Evolutionary conservation across 2,797 vertebrate genomes (phyloP), one percentile per base, ranked within the genome.

Genomic region (Coccyzus lansbergi): DNA sequence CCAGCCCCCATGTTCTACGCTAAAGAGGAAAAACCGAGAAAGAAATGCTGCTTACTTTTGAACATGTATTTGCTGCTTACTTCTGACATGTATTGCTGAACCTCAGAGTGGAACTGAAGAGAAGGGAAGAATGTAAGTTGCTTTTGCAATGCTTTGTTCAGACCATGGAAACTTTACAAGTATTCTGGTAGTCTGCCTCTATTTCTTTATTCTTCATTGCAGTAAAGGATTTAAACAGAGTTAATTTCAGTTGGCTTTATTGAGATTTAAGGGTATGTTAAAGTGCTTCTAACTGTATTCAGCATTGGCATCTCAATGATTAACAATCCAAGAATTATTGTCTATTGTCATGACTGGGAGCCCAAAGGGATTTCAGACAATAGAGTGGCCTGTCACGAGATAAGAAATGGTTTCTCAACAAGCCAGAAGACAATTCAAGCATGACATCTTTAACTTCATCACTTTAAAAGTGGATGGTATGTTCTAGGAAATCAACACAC

Each of bases 231-330:
- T 93, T 76, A 78, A 95, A 92, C 33, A n/a, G 2, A 60, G 56
- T 40, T 86, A 59, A 19, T 71, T 94, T 75, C 65, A 71, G 10
- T 10, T 60, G 18, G 31, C 36, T 74, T 91, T 77, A 76, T 0
- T 89, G 64, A 18, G 67, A 84, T 83, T 87, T 78, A 89, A 91
- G 19, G 5, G 13, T 33, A 69, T 14, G 62, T 82, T 80, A 62
- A 88, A 92, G 29, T 48, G 70, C 25, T 76, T 72, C 52, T 79
- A 80, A 92, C 48, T 80, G 42, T 59, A 67, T 64, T 83, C 64
- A 69, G 34, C 77, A 80, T n/a, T 64, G 58, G 40, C 40, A 68
- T 29, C 68, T 85, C 62, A 64, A 3, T 15, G 18, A 94, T 74
- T 76, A 86, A 83, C 29, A 80, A 29, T 64, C 19, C 34, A 80